Percentiles rank a stretch among this genome's conserved stretches.
phyloP scores from a whole-genome alignment of 2,113 vertebrate genomes.

The Leptobrachium leishanense region DNA sequence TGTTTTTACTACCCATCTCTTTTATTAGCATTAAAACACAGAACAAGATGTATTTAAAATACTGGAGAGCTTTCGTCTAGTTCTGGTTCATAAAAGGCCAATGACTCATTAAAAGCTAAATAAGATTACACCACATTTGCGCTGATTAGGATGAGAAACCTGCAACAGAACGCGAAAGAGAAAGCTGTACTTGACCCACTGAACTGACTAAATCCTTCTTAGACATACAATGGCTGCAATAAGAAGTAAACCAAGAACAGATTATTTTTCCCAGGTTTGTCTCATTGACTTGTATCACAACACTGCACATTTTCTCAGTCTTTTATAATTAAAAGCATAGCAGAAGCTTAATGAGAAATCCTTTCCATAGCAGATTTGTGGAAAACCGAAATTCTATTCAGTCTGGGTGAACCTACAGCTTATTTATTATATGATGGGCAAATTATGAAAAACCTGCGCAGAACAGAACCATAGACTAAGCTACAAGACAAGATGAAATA shows the following conservation, averaged over 20 bases:
- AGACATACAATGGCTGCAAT: conserved; percentile 19
- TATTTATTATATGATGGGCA: not conserved
- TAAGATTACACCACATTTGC: conserved; percentile 48
- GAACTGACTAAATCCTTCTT: conserved; percentile 27
- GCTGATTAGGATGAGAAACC: conserved; percentile 47
- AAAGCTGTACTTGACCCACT: conserved; percentile 12
- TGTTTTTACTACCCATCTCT: no score
- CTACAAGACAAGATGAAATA: not conserved
- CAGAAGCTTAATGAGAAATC: conserved; percentile 36
- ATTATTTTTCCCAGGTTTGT: conserved; percentile 24
- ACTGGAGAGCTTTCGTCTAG: conserved; percentile 3
- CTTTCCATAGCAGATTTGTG: conserved; percentile 30
- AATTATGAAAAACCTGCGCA: not conserved
- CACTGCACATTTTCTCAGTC: conserved; percentile 36
- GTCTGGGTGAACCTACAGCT: not conserved
- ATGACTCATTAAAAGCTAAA: conserved; percentile 46
- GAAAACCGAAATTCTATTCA: not conserved
- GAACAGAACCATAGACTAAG: not conserved
- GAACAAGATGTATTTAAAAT: conserved; percentile 18
- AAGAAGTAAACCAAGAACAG: conserved; percentile 35
- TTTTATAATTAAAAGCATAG: conserved; percentile 32
- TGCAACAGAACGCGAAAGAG: conserved; percentile 36
- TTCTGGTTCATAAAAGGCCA: conserved; percentile 46
- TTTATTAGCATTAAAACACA: not conserved
- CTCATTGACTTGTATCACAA: conserved; percentile 29